Conservation (phyloP, 2,888 invertebrate genomes). For the Andricus curvator region DNA sequence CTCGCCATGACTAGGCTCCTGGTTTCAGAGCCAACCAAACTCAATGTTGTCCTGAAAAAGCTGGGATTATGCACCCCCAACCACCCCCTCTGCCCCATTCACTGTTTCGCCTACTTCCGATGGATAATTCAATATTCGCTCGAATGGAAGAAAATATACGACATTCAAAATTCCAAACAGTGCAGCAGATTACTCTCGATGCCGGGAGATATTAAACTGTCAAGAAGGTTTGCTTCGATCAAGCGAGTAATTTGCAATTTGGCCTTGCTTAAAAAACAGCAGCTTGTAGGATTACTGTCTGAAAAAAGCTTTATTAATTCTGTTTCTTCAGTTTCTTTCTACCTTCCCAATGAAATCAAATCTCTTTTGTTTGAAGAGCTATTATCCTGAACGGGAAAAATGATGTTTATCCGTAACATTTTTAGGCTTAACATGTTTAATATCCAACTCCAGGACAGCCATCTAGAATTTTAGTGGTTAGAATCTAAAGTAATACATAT, state of each 20-base stretch:
- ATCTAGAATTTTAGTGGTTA: no score
- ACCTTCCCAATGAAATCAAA: background rate
- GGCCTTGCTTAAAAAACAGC: slow-evolving; percentile 13
- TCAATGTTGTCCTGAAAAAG: slow-evolving; percentile 53
- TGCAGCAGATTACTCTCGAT: slow-evolving; percentile 22
- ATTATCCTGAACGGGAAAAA: background rate
- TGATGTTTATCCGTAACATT: no score
- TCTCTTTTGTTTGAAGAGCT: background rate
- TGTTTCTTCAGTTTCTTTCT: background rate
- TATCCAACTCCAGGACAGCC: no score
- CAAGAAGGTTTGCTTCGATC: slow-evolving; percentile 36
- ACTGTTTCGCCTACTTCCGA: slow-evolving; percentile 39
- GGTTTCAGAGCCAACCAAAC: slow-evolving; percentile 47
- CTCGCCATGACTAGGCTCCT: slow-evolving; percentile 35
- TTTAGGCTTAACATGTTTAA: no score
- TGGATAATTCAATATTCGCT: slow-evolving; percentile 41
- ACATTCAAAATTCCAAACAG: slow-evolving; percentile 30
- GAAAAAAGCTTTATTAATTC: background rate
- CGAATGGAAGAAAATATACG: slow-evolving; percentile 38
- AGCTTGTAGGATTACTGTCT: background rate
- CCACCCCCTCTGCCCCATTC: slow-evolving; percentile 5
- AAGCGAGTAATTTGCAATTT: slow-evolving; percentile 18
- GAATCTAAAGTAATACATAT: no score
- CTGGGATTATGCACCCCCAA: slow-evolving; percentile 42
- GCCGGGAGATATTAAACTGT: slow-evolving; percentile 28